A percentile compares a stretch with the other conserved stretches of the same genome.
These are phyloP conservation scores for Galagoides demidoff DNA, from an alignment of 2,797 vertebrate genomes.

Conservation along the genomic window DNA sequence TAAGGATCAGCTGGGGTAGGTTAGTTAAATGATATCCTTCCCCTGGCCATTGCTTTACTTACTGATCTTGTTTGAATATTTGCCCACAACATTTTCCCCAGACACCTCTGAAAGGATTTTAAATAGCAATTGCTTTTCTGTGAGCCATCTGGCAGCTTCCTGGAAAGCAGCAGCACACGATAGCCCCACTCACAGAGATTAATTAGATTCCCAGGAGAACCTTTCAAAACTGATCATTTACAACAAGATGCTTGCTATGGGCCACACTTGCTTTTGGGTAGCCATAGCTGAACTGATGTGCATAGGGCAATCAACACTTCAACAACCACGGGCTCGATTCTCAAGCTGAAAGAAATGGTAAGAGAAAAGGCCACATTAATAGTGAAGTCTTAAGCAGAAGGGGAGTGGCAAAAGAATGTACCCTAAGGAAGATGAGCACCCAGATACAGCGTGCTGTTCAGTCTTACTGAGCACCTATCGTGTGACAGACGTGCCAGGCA, in stretches of 20 bases:
- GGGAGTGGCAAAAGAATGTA: neutral
- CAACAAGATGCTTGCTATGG: slow-evolving; percentile 46
- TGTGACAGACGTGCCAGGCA: neutral
- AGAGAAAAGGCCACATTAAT: neutral
- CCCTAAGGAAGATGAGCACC: neutral
- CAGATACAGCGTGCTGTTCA: neutral
- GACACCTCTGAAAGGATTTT: slow-evolving; percentile 71
- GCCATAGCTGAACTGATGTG: neutral
- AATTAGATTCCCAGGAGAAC: slow-evolving; percentile 66
- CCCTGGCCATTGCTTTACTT: slow-evolving; percentile 51
- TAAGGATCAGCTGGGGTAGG: neutral
- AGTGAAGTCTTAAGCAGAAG: neutral
- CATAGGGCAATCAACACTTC: neutral
- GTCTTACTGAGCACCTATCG: neutral
- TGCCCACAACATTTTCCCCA: slow-evolving; percentile 68
- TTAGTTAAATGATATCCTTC: slow-evolving; percentile 58
- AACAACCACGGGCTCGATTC: slow-evolving; percentile 4
- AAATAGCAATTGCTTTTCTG: slow-evolving; percentile 73
- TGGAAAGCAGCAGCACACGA: slow-evolving; percentile 75
- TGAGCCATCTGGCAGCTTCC: slow-evolving; percentile 76
- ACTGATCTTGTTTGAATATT: slow-evolving; percentile 68
- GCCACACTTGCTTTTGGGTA: slow-evolving; percentile 65
- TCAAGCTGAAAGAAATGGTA: neutral
- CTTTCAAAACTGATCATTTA: slow-evolving; percentile 71
- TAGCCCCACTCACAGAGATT: slow-evolving; percentile 63